Evolutionary conservation across 2,797 vertebrate species (phyloP), one percentile per base, ranked within the genome.

Genomic region (Malacoraja senta): DNA sequence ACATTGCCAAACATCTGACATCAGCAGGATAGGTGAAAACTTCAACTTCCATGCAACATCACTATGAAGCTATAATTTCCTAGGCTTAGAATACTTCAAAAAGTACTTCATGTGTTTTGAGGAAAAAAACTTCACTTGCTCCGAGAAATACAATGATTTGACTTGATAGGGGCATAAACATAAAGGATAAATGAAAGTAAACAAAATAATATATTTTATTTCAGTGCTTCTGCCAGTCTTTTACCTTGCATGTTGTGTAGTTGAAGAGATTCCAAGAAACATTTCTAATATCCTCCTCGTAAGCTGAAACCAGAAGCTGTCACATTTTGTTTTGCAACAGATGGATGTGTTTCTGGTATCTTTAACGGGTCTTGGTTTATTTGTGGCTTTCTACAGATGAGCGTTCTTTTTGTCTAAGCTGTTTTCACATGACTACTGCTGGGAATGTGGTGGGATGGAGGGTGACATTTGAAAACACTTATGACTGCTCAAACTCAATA

Each of bases 321-420:
- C 58, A 86, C 83, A 86, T 86, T 86, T 86, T 53, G 44, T 53
- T 53, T 86, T 61, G 63, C 58, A 86, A 63, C 58, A 86, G 61
- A 86, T 86, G 83, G 83, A 65, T 32, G 83, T 63, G 53, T 61
- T 84, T 84, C 81, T 61, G n/a, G 61, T 26, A 84, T 58, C 53
- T 84, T 58, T 84, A 84, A 84, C 81, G 61, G 53, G 81, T 84
- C 81, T 84, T 61, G 24, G 83, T 65, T 86, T 86, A 86, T 65
- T 86, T 86, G 83, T 65, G 63, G n/a, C n/a, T 63, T 9, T 86
- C 15, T 32, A 29, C 61, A n/a, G 61, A 63, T n/a, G 53, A 86
- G 26, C 26, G 63, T 71, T 71, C 29, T 32, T 86, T 15, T n/a
- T 17, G 29, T 0, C 83, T 63, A 86, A 86, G 29, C 29, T 65